Conservation (phyloP, 2,888 invertebrate genomes). For the Cephus runcator region DNA sequence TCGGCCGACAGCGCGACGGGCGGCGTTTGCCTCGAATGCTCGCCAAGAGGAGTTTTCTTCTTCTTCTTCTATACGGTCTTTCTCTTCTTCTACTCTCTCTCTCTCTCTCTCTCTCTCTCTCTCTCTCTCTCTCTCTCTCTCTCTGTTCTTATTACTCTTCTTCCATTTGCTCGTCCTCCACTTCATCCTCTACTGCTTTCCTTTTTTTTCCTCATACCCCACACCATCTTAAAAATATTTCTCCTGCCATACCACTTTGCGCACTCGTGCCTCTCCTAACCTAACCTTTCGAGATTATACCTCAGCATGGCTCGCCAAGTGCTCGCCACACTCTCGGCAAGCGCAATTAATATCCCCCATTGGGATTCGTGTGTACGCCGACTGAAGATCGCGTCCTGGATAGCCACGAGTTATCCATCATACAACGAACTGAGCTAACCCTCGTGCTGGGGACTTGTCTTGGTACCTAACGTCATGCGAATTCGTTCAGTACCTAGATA, state of each 20-base stretch:
- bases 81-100: slow-evolving; percentile 32
- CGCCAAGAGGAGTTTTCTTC: slow-evolving; percentile 61
- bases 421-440: slow-evolving; percentile 34
- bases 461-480: slow-evolving; percentile 6
- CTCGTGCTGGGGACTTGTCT: slow-evolving; percentile 9
- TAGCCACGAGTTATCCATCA: slow-evolving; percentile 48
- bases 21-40: slow-evolving; percentile 66
- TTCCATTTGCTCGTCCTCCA: slow-evolving; percentile 10
- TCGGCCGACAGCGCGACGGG: slow-evolving; percentile 66
- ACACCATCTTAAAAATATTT: slow-evolving; percentile 41
- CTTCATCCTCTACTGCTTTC: slow-evolving; percentile 34
- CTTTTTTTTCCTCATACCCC: slow-evolving; percentile 25
- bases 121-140: slow-evolving; percentile 3
- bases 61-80: slow-evolving; percentile 34
- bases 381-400: slow-evolving; percentile 47
- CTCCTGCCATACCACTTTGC: slow-evolving; percentile 39
- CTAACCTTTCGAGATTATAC: slow-evolving; percentile 55
- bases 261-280: slow-evolving; percentile 41
- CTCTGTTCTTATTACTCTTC: not conserved
- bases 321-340: slow-evolving; percentile 28
- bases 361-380: slow-evolving; percentile 46
- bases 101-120: slow-evolving; percentile 3
- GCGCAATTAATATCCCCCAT: slow-evolving; percentile 58
- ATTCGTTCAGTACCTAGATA: not conserved
- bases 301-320: not conserved